These are phyloP conservation scores for Bombyx huttoni DNA, from an alignment of 2,888 invertebrate genomes.

Conservation along the genomic window DNA sequence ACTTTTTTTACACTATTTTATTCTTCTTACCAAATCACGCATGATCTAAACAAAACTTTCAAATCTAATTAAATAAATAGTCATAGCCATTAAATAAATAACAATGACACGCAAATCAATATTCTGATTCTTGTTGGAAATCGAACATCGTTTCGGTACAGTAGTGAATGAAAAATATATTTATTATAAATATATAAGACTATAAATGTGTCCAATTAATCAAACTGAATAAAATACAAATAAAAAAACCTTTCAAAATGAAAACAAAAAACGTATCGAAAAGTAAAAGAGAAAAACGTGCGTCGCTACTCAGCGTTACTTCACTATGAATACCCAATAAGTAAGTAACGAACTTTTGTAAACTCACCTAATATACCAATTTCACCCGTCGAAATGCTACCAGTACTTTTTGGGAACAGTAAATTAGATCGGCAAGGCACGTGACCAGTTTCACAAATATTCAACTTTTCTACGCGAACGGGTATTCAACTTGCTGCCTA, in stretches of 20 bases:
- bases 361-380: slow-evolving; percentile 28
- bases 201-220: too few relatives aligned
- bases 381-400: slow-evolving; percentile 38
- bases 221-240: background rate
- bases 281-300: background rate
- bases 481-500: slow-evolving; percentile 23
- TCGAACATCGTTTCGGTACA: too few relatives aligned
- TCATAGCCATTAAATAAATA: too few relatives aligned
- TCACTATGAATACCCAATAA: background rate
- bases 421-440: slow-evolving; percentile 49
- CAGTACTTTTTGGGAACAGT: slow-evolving; percentile 49
- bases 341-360: slow-evolving; percentile 4
- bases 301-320: background rate
- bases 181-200: too few relatives aligned
- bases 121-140: too few relatives aligned
- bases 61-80: too few relatives aligned
- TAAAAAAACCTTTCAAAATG: background rate
- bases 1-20: too few relatives aligned
- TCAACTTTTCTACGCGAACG: slow-evolving; percentile 21
- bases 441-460: slow-evolving; percentile 47
- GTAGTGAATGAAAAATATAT: too few relatives aligned
- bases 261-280: background rate
- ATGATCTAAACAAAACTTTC: too few relatives aligned
- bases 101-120: too few relatives aligned
- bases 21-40: too few relatives aligned